Base-by-base conservation (phyloP, 35 echinoderm and acorn worm genomes). In the Hemicentrotus pulcherrimus region DNA sequence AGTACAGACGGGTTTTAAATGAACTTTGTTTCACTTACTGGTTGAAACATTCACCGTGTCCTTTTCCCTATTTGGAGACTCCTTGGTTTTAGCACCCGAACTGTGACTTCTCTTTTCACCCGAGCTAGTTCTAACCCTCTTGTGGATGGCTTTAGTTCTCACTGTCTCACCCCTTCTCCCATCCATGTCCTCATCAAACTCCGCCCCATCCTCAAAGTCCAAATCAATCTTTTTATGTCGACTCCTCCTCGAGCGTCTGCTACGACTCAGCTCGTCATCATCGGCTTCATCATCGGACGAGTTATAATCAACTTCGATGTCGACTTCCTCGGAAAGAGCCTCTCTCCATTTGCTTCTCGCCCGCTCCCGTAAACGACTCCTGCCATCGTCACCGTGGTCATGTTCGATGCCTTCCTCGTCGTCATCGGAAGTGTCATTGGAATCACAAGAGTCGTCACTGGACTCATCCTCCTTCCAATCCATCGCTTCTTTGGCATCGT, bases 221-320 rank as follows among this genome's bases (percentile, higher is more conserved):
- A 90, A 47, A 90, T 90, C 88, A 47, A 90, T 90, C 88, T 90
- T 90, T 90, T 90, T 90, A 90, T 90, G 88, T 9, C 88, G 88
- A 30, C 12, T 90, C 32, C 88, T 90, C 88, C 88, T 31, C 7
- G 88, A 90, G 31, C 88, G 88, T 90, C n/a, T 41, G 88, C 88
- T 90, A 32, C 33, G 19, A 47, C 32, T 90, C n/a, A 90, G 24
- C 32, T 90, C 88, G 15, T 33, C 88, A 12, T 90, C 88, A 14
- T n/a, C 65, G 28, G 28, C 61, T 6, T 70, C 61, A 22, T 31
- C 19, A 33, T 89, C 45, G 31, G 31, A 41, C 35, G 35, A 41
- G 35, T 41, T 41, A 41, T 0, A 46, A 41, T 89, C 87, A 8
- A 8, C 88, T 8, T 90, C 46, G 32, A 90, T 16, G 31, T 90